Base-by-base conservation (phyloP, 2,888 invertebrate genomes). In the Stegophylla sp. region DNA sequence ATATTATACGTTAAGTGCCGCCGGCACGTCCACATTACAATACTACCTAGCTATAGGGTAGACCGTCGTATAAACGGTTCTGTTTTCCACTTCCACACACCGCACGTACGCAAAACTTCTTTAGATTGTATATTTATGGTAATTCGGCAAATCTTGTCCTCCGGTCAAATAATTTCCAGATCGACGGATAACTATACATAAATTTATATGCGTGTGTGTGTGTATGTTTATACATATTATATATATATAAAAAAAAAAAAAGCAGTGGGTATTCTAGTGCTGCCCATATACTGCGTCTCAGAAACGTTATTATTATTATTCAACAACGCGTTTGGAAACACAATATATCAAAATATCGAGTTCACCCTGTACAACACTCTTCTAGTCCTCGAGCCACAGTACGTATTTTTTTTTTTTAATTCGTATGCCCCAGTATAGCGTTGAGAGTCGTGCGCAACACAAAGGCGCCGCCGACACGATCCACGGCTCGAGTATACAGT, bases 21-120 rank as follows among this genome's bases (percentile, higher is more conserved):
- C 7, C 13, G 51, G 51, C 51, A 69, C 34, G 51, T 69, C 9
- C 13, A 10, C 51, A 4, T 51, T n/a, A 10, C n/a, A 69, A 13
- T 69, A n/a, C 51, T n/a, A n/a, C n/a, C n/a, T n/a, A n/a, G 20
- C 20, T 69, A 53, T 34, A n/a, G n/a, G 26, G 45, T 67, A 67
- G 28, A 28, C 28, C 4, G 28, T n/a, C n/a, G n/a, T n/a, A n/a
- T 69, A 48, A 69, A 20, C 41, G 12, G n/a, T 12, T 34, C 51
- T 34, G 13, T 51, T 53, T 69, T 69, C n/a, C n/a, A n/a, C n/a
- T n/a, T 34, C n/a, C 20, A 1, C 4, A 5, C 3, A n/a, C 4
- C n/a, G 53, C 3, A 12, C 28, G 12, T 15, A 51, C 5, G 69
- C 51, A 34, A 28, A 34, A 17, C 61, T 28, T 17, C 17, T 17